A percentile compares a stretch with the other conserved stretches of the same genome.
Evolutionary conservation across 1,140 invertebrate genomes (phyloP).

Genomic region (Diabrotica virgifera): DNA sequence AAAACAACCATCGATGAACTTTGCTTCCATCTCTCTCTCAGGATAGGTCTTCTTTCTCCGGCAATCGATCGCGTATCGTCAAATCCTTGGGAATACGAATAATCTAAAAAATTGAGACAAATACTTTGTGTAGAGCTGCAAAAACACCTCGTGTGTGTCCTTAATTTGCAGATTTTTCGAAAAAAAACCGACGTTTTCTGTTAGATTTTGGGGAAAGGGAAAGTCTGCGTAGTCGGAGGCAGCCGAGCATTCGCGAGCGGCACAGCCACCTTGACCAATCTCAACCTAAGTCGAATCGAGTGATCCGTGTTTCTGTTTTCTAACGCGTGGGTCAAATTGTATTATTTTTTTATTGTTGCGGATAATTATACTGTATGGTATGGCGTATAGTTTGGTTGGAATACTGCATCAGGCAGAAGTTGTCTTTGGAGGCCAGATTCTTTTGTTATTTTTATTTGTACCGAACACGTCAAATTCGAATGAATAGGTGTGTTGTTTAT

Average conservation of each 20-base stretch:
- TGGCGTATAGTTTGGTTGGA: no score
- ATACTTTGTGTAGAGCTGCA: not conserved
- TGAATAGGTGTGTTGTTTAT: no score
- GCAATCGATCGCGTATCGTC: not conserved
- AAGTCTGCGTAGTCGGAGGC: slow-evolving; percentile 33
- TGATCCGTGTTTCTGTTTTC: slow-evolving; percentile 25
- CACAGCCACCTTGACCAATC: slow-evolving; percentile 42
- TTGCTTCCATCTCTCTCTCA: slow-evolving; percentile 6
- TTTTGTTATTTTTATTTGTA: no score
- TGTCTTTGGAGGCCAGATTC: no score
- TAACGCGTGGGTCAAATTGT: not conserved
- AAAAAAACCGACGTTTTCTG: slow-evolving; percentile 16
- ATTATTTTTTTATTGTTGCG: not conserved
- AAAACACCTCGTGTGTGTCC: slow-evolving; percentile 11
- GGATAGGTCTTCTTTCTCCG: not conserved
- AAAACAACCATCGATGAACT: slow-evolving; percentile 24
- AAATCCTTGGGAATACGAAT: slow-evolving; percentile 19
- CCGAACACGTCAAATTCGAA: no score
- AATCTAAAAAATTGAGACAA: slow-evolving; percentile 18
- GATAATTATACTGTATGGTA: not conserved
- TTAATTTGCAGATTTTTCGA: slow-evolving; percentile 6
- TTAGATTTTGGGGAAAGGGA: slow-evolving; percentile 31
- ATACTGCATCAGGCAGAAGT: no score
- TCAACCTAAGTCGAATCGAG: slow-evolving; percentile 39
- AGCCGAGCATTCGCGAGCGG: slow-evolving; percentile 28